Base-by-base conservation (phyloP, 2,888 invertebrate species). In the Agriopis aurantiaria region DNA sequence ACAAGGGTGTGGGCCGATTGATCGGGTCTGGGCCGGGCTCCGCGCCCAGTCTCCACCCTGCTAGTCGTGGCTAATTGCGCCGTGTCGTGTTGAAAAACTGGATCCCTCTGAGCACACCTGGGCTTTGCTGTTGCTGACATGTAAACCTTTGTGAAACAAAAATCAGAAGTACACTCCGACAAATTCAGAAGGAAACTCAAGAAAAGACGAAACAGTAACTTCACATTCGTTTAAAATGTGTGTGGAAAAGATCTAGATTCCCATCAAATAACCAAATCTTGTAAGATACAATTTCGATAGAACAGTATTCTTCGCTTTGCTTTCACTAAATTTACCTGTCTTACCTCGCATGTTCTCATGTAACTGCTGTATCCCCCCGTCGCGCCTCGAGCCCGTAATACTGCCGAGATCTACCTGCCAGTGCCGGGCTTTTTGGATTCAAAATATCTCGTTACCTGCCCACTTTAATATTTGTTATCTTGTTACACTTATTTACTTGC, bases 1-100 rank as follows among this genome's bases (percentile, higher is more conserved):
- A 86, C 78, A 78, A 73, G 81, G 83, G 85, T 85, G 85, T 78
- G 82, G 82, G 76, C 82, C 87, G 89, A 89, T 89, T 89, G 88
- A 89, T 89, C 85, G 83, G 77, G 57, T 69, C 74, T 58, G 75
- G 74, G 80, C 82, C 80, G 83, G 81, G 82, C 84, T 80, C 78
- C 84, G 83, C 83, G 82, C 86, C 85, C 82, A 76, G 78, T 73
- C 83, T 83, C 84, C 85, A 81, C 85, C 85, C 83, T 78, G 72
- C 79, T 77, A 63, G 72, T 79, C 84, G 85, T 82, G 77, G 84
- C 83, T 86, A 88, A 89, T 90, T 88, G 85, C 83, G 81, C 75
- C 78, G 78, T 79, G 81, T 79, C 77, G 76, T 78, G 84, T 87
- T 83, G 80, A 84, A 88, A 88, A 88, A 88, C 86, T 87, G 83